Percentiles rank a stretch among this genome's conserved stretches.
These are phyloP conservation scores for Tenthredo scrophulariae DNA, from an alignment of 2,888 invertebrate genomes.

Conservation along the genomic window DNA sequence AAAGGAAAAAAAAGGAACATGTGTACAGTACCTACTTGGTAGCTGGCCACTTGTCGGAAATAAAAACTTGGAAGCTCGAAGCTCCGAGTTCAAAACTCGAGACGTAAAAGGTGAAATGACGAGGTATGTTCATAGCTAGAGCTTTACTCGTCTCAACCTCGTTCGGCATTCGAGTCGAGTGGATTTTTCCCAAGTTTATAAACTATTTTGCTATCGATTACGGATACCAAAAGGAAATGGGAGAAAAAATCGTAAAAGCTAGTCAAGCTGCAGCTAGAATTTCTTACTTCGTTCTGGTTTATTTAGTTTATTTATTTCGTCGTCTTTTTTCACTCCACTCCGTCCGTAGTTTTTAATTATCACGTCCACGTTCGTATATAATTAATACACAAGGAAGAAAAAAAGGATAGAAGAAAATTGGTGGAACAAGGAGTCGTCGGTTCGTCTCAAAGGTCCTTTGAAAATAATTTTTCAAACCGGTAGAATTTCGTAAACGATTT, in stretches of 20 bases:
- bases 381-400: neutral
- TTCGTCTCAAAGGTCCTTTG: neutral
- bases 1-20: neutral
- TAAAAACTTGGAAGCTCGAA: slow-evolving; percentile 24
- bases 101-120: slow-evolving; percentile 20
- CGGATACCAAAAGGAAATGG: neutral
- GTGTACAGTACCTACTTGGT: neutral
- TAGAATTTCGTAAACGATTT: no score
- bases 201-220: slow-evolving; percentile 31
- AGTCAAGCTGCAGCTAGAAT: neutral
- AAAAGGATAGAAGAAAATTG: neutral
- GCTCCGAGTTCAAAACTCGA: slow-evolving; percentile 3
- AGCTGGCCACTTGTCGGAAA: neutral
- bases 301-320: neutral
- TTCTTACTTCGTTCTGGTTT: neutral
- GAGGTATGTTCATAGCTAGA: neutral
- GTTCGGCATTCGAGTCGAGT: slow-evolving; percentile 21
- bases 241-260: neutral
- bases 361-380: no score
- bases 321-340: no score
- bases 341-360: neutral
- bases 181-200: slow-evolving; percentile 9
- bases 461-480: no score
- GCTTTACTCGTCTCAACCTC: neutral
- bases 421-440: neutral